Evolutionary conservation across 2,113 vertebrate genomes (phyloP).

Genomic region (Oryzias woworae): DNA sequence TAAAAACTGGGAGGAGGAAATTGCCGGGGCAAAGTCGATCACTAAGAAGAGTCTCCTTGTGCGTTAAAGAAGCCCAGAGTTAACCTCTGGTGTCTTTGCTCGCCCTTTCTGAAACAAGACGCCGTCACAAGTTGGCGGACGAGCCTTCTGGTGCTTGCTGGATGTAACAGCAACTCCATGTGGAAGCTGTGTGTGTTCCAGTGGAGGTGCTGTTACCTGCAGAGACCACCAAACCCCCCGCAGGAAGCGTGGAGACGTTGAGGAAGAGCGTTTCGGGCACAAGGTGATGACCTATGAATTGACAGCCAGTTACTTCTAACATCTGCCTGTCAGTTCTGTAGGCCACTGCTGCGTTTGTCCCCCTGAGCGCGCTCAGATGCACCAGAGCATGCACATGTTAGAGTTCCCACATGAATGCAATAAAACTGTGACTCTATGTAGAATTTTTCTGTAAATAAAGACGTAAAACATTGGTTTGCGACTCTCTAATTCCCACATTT

Average conservation of each 20-base stretch:
- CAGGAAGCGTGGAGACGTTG: background rate
- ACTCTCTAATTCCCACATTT: conserved; percentile 13
- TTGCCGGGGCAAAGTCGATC: conserved; percentile 72
- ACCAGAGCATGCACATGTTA: no score
- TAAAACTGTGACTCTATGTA: background rate
- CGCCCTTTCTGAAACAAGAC: background rate
- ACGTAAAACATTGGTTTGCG: conserved; percentile 1
- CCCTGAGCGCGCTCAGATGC: conserved; percentile 18
- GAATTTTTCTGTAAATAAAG: conserved; percentile 27
- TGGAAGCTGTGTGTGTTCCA: conserved; percentile 77
- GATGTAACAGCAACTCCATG: conserved; percentile 87
- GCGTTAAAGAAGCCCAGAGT: conserved; percentile 40
- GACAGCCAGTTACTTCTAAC: conserved; percentile 77
- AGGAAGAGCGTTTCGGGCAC: conserved; percentile 47
- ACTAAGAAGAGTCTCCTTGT: conserved; percentile 30
- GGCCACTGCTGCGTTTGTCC: conserved; percentile 78
- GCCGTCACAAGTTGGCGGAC: no score
- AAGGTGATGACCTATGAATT: conserved; percentile 86
- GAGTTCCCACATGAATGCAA: no score
- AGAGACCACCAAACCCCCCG: conserved; percentile 53
- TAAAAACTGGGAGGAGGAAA: conserved; percentile 77
- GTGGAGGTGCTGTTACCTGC: conserved; percentile 82
- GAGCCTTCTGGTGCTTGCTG: conserved; percentile 64
- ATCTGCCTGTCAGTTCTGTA: conserved; percentile 85
- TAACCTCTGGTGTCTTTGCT: conserved; percentile 19